Base-by-base conservation (phyloP, 2,113 vertebrate species). In the Sapayoa aenigma region DNA sequence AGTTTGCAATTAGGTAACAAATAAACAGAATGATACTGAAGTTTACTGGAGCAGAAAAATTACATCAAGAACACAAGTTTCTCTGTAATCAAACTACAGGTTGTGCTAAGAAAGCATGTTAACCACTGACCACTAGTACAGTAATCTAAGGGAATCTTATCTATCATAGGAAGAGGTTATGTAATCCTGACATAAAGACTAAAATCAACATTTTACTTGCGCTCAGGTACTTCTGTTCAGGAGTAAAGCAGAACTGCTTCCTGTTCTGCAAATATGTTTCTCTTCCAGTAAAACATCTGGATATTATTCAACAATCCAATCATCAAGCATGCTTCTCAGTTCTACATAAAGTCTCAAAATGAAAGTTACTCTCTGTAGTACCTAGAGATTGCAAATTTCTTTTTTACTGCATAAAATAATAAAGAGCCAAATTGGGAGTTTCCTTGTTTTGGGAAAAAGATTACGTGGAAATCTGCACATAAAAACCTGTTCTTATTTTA, bases 221-320 rank as follows among this genome's bases (percentile, higher is more conserved):
- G 39, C 39, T 62, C 21, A 23, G 20, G 28, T 9, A 22, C 7
- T 15, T 83, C 28, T 83, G 6, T 25, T 56, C 20, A 46, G 55
- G 39, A 11, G 23, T 31, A 39, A 47, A 75, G 37, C n/a, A 46
- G 27, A 35, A 14, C 22, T 35, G 9, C 33, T 49, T 77, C 33
- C 35, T 55, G 7, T 55, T 68, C 68, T 60, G 50, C 63, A 67
- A 72, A 75, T 31, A 59, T 8, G 9, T 31, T 52, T 71, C 33
- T 46, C 0, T 0, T 28, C 23, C 33, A 81, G 44, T 27, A 56
- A 14, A 1, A 3, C 5, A 8, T 28, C 56, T 75, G 24, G 78
- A 35, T 60, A 68, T 55, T 49, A 42, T 27, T 60, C 66, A 69
- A 31, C 6, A 16, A 12, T 21, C 50, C 31, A 8, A 46, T 12